phyloP scores from a whole-genome alignment of 2,113 vertebrate species.

The Psettodes erumei region DNA sequence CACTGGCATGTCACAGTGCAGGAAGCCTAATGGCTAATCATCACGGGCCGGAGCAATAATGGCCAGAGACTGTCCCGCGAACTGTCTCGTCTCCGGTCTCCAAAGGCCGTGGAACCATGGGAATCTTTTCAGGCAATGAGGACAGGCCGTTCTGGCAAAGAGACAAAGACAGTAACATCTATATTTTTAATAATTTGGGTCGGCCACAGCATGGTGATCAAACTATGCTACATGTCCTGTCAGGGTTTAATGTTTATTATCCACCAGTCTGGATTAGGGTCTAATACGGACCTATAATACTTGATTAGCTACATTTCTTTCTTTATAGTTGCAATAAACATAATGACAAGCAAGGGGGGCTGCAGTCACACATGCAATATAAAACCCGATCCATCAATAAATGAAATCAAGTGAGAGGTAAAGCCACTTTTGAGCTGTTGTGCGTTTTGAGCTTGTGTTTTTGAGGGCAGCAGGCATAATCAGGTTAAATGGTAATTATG shows the following conservation, averaged over 20 bases:
- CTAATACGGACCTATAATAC: too few relatives aligned
- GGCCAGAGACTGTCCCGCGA: constrained; percentile 58
- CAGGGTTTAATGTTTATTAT: not conserved
- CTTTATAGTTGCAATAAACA: not conserved
- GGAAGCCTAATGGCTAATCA: constrained; percentile 70
- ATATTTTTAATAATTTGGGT: not conserved
- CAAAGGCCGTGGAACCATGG: constrained; percentile 19
- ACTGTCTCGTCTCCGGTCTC: constrained; percentile 25
- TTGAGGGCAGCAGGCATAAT: not conserved
- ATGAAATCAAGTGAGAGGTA: not conserved
- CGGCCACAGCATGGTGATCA: not conserved
- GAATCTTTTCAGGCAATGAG: constrained; percentile 28
- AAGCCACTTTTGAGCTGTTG: not conserved
- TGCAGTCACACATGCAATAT: not conserved
- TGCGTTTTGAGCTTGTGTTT: not conserved
- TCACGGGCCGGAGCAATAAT: constrained; percentile 56
- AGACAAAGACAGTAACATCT: not conserved
- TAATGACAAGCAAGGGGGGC: not conserved
- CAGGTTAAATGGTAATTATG: not conserved
- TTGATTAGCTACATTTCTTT: not conserved
- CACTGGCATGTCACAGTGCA: constrained; percentile 44
- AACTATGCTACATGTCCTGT: not conserved
- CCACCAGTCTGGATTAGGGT: not conserved
- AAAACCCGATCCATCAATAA: not conserved
- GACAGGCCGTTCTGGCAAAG: not conserved